Base-by-base conservation (phyloP, 2,888 invertebrate genomes). In the Copidosoma aretas region DNA sequence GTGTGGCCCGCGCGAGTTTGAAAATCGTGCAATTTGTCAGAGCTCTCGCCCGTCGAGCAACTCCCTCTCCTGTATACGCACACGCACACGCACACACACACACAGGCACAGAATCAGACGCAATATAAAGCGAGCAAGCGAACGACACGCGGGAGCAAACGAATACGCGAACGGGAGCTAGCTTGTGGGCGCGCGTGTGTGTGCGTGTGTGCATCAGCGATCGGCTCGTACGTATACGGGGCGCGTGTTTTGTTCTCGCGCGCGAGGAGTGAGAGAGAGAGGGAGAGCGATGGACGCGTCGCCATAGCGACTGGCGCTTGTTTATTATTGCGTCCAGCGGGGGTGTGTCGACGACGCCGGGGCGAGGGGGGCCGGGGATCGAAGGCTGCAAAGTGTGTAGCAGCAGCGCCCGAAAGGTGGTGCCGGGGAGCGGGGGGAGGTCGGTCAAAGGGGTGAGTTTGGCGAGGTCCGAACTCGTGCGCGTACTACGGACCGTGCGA, bases 271-370 rank as follows among this genome's bases (percentile, higher is more conserved):
- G 32, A 32, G 32, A 32, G 32, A 14, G 43, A 32, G 32, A 32
- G 32, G 8, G 32, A 14, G 43, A 78, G 79, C 78, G 80, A 81
- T 78, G 79, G 78, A 80, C 80, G 79, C 80, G 81, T 83, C 79
- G 77, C 81, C 82, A 83, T 83, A 77, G 82, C 78, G 78, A 83
- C 83, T 79, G 77, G 79, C 77, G 79, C 79, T 83, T 83, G 83
- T 83, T 83, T 83, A 83, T 83, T 83, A 82, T 83, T 83, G 82
- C 81, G 80, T 78, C 80, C 80, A 79, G 79, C n/a, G 60, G 49
- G 72, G 68, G 51, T 67, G 74, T 61, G 68, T 68, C 65, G 56
- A 59, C 32, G 73, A 60, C 64, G 65, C 59, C 69, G 68, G 64
- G 60, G 64, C 54, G 70, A 65, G 57, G 53, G 43, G 43, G 43